These are phyloP conservation scores for Balaeniceps rex DNA, from an alignment of 2,113 vertebrate genomes.

Conservation along the genomic window DNA sequence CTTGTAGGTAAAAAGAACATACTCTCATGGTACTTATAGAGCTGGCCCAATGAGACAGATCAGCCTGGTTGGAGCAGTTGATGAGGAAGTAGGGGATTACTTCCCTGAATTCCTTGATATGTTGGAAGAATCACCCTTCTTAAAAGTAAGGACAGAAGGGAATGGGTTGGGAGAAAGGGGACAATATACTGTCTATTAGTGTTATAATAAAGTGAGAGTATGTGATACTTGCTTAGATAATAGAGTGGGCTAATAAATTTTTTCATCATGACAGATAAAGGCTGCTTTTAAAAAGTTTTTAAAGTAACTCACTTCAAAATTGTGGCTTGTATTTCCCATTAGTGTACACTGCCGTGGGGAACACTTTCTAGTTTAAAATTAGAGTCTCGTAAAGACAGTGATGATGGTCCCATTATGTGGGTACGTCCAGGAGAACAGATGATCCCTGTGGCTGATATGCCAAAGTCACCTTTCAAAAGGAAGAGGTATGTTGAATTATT, in stretches of 20 bases:
- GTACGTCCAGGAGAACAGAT: slow-evolving; percentile 98
- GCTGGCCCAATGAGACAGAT: slow-evolving; percentile 97
- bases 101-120: slow-evolving; percentile 96
- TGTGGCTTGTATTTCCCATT: slow-evolving; percentile 58
- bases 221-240: not conserved
- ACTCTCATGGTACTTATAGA: slow-evolving; percentile 96
- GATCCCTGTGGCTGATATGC: slow-evolving; percentile 98
- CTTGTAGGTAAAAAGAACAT: slow-evolving; percentile 93
- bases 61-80: slow-evolving; percentile 97
- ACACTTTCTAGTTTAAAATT: slow-evolving; percentile 89
- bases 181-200: not conserved
- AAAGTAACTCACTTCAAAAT: slow-evolving; percentile 7
- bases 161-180: slow-evolving; percentile 10
- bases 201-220: not conserved
- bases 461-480: slow-evolving; percentile 99
- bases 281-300: slow-evolving; percentile 9
- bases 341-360: slow-evolving; percentile 96
- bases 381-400: slow-evolving; percentile 91
- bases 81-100: slow-evolving; percentile 96
- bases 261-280: not conserved
- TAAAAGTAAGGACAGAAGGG: slow-evolving; percentile 85
- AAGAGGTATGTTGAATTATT: slow-evolving; percentile 82
- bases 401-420: slow-evolving; percentile 99
- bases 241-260: not conserved
- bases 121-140: slow-evolving; percentile 94